Evolutionary conservation across 1,140 invertebrate species (phyloP).

Genomic region (Polypedilum pembai): DNA sequence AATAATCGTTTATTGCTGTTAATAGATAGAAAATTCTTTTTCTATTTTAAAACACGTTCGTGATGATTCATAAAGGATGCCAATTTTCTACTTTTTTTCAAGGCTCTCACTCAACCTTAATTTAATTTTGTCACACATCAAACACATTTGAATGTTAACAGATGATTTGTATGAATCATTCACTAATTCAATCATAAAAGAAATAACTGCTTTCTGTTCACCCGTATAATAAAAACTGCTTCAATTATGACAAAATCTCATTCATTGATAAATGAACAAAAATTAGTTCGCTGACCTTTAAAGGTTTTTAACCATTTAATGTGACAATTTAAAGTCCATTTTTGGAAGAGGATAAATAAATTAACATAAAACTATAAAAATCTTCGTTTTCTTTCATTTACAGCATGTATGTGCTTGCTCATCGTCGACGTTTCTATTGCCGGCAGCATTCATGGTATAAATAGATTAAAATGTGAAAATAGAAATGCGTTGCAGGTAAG

Average conservation of each 20-base stretch:
- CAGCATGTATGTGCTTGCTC: neutral
- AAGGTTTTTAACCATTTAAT: neutral
- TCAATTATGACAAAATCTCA: neutral
- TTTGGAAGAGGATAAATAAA: neutral
- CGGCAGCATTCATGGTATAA: conserved; percentile 23
- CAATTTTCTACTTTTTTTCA: neutral
- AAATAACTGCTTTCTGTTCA: neutral
- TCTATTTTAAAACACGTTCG: neutral
- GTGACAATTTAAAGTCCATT: conserved; percentile 22
- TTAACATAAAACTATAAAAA: conserved; percentile 3
- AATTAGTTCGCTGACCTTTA: conserved; percentile 10
- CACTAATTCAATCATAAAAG: neutral
- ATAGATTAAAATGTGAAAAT: conserved; percentile 29
- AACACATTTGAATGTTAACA: neutral
- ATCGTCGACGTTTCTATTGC: neutral
- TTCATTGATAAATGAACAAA: conserved; percentile 11
- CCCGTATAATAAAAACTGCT: neutral
- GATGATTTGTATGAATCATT: neutral
- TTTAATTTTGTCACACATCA: neutral
- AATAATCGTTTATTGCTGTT: conserved; percentile 6
- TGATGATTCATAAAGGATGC: conserved; percentile 12
- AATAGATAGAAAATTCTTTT: neutral
- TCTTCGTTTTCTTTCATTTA: neutral
- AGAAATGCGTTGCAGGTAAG: conserved; percentile 26
- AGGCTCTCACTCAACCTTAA: neutral